Percentiles rank a stretch among this genome's conserved stretches.
Evolutionary conservation across 2,888 invertebrate species (phyloP).

Genomic region (Zaprionus obscuricornis): DNA sequence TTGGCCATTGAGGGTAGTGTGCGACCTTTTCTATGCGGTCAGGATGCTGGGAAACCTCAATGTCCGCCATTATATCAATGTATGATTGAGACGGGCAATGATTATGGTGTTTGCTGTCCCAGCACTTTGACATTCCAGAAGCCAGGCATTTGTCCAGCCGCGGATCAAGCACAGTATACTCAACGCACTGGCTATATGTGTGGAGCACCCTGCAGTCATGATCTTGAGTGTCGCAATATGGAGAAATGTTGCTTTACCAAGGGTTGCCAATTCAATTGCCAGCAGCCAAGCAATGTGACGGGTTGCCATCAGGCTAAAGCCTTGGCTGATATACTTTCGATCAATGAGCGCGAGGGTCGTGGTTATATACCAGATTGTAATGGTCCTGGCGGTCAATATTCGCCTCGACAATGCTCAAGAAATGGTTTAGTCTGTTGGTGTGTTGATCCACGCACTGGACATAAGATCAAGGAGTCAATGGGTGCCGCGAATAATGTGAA

Average conservation of each 20-base stretch:
- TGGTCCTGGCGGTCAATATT: constrained; percentile 88
- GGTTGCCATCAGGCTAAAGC: constrained; percentile 91
- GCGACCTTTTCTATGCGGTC: constrained; percentile 92
- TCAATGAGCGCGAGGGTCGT: constrained; percentile 91
- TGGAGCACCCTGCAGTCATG: constrained; percentile 89
- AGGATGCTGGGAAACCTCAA: constrained; percentile 90
- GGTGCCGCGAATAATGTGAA: constrained; percentile 89
- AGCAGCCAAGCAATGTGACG: constrained; percentile 90
- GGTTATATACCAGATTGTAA: constrained; percentile 94
- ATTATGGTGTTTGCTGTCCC: constrained; percentile 95
- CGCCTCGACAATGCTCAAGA: constrained; percentile 90
- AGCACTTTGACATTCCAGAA: constrained; percentile 90
- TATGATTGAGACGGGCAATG: constrained; percentile 90
- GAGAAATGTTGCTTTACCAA: constrained; percentile 92
- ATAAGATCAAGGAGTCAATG: constrained; percentile 91
- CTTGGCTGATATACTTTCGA: constrained; percentile 89
- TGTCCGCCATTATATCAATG: constrained; percentile 93
- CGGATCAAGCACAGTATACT: constrained; percentile 81
- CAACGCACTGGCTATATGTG: constrained; percentile 84
- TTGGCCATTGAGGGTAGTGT: constrained; percentile 89
- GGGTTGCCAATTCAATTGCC: constrained; percentile 89
- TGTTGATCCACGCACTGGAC: constrained; percentile 89
- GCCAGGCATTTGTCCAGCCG: constrained; percentile 89
- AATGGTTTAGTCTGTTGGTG: constrained; percentile 95
- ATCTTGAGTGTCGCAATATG: constrained; percentile 91